Conservation (phyloP, 2,113 vertebrate genomes). For the Carollia perspicillata region DNA sequence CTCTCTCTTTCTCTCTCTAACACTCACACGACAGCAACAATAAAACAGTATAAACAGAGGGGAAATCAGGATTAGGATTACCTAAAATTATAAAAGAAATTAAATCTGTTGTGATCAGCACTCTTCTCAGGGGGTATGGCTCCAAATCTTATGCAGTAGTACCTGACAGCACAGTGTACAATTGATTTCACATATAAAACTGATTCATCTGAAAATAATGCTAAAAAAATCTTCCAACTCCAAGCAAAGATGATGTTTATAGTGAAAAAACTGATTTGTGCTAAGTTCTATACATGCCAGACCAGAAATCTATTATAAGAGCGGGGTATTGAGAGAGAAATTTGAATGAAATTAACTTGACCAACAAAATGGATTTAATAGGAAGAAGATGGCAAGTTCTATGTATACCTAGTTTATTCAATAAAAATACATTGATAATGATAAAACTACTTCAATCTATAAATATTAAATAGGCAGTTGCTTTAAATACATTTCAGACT, state of each 20-base stretch:
- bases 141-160: neutral
- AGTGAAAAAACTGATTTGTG: neutral
- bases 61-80: neutral
- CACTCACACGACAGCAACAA: neutral
- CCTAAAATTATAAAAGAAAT: constrained; percentile 17
- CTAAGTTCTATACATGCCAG: constrained; percentile 11
- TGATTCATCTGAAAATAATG: constrained; percentile 45
- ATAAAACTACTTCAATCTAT: constrained; percentile 48
- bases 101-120: neutral
- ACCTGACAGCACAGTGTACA: neutral
- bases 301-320: neutral
- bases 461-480: constrained; percentile 59
- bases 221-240: neutral
- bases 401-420: constrained; percentile 11
- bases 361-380: neutral
- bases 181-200: constrained; percentile 31
- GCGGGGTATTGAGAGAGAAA: neutral
- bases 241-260: constrained; percentile 9
- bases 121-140: neutral
- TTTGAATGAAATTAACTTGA: constrained; percentile 13
- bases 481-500: constrained; percentile 59
- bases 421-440: constrained; percentile 48
- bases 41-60: neutral
- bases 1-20: neutral
- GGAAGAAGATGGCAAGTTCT: neutral